phyloP scores from a whole-genome alignment of 1,140 invertebrate species.

The Megathymus violae region DNA sequence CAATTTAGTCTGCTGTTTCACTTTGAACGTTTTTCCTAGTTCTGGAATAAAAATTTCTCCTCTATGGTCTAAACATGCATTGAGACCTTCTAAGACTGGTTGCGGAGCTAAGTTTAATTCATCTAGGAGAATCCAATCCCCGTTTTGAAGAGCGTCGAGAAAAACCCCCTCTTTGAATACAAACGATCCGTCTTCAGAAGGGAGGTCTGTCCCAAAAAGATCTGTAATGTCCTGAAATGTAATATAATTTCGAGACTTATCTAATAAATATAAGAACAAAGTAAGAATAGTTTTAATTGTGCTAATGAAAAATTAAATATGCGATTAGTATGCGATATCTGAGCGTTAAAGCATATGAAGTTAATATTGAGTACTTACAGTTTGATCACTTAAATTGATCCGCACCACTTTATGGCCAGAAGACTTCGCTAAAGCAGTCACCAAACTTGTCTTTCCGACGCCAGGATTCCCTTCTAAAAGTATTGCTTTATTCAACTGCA shows the following conservation, averaged over 20 bases:
- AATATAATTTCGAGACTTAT: too few relatives aligned
- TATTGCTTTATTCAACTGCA: conserved; percentile 96
- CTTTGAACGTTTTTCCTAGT: conserved; percentile 93
- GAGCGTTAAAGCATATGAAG: too few relatives aligned
- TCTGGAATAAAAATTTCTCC: conserved; percentile 98
- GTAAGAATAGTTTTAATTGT: too few relatives aligned
- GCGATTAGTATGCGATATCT: too few relatives aligned
- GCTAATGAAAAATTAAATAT: too few relatives aligned
- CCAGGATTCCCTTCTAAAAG: conserved; percentile 98
- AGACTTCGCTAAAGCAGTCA: conserved; percentile 94
- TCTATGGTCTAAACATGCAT: conserved; percentile 99
- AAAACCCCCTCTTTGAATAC: conserved; percentile 98
- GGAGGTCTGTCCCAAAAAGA: conserved; percentile 98
- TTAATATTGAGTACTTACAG: conserved; percentile 89
- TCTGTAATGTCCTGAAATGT: conserved; percentile 95
- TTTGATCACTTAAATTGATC: conserved; percentile 99
- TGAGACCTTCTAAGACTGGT: conserved; percentile 98
- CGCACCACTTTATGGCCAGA: conserved; percentile 93
- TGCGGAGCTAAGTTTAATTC: conserved; percentile 99
- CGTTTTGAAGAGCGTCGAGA: conserved; percentile 94
- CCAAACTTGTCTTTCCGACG: conserved; percentile 98
- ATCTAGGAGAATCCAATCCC: conserved; percentile 98
- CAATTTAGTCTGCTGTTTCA: conserved; percentile 91
- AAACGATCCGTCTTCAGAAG: conserved; percentile 97
- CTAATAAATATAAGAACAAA: too few relatives aligned